Evolutionary conservation across 2,797 vertebrate genomes (phyloP), one percentile per base, ranked within the genome.

Genomic region (Carduelis carduelis): DNA sequence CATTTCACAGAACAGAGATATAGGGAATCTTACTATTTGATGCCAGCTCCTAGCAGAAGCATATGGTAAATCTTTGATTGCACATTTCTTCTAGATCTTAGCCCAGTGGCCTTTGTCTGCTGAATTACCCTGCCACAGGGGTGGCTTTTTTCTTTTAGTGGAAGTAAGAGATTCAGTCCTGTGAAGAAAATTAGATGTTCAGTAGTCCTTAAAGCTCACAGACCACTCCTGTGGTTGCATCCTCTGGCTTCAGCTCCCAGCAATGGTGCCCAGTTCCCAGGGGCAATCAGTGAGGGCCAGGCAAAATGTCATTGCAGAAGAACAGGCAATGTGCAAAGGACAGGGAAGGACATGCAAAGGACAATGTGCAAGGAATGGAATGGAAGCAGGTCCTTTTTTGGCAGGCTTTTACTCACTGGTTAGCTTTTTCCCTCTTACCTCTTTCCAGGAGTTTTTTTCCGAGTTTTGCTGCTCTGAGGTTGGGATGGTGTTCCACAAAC

Each of bases 91-190:
- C 75, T 49, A 37, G 41, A 66, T 79, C 41, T 89, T 60, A 74
- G 60, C 49, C 44, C 56, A 60, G 52, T 71, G 32, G 28, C 82
- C 55, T 87, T 64, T 76, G 65, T 63, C 56, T 85, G 72, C 65
- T 81, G 72, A 88, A 91, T 75, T 91, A 56, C 30, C 24, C 41
- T 3, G 6, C 41, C 65, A 70, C 12, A 64, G 32, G 46, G 28
- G 7, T 92, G 55, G 6, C 50, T 89, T 87, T 88, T 89, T 64
- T 87, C 9, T 49, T 92, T 83, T 52, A 41, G 35, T 47, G 32
- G 39, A 57, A 68, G 28, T 20, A 76, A 44, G 43, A 72, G 52
- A 50, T 89, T 71, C 47, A 90, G 3, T 41, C 46, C 65, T 32
- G 21, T 64, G 77, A 64, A 83, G 75, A 61, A 76, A 85, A 66